phyloP scores from a whole-genome alignment of 2,888 invertebrate genomes.

The Drosophila glabriapex region DNA sequence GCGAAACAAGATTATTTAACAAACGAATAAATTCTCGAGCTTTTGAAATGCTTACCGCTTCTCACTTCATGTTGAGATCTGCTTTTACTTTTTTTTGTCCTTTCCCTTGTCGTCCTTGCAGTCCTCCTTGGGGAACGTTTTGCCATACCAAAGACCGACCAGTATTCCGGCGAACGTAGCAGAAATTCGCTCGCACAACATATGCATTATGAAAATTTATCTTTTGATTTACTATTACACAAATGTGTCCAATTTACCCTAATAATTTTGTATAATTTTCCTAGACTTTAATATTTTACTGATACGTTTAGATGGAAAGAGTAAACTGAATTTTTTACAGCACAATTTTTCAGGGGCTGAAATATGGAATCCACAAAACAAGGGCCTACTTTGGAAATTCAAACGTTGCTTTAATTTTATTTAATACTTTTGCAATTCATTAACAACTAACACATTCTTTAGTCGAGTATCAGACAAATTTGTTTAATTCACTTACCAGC shows the following conservation, averaged over 20 bases:
- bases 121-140: constrained; percentile 46
- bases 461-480: constrained; percentile 1
- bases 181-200: constrained; percentile 64
- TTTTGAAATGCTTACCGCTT: not conserved
- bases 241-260: constrained; percentile 5
- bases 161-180: constrained; percentile 56
- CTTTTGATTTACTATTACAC: not conserved
- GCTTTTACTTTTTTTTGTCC: constrained; percentile 27
- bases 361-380: not conserved
- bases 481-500: not conserved
- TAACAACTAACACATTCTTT: not conserved
- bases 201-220: constrained; percentile 39
- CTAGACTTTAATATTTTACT: not conserved
- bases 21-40: not conserved
- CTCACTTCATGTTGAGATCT: not conserved
- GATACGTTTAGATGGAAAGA: constrained; percentile 3
- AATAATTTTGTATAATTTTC: constrained; percentile 28
- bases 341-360: not conserved
- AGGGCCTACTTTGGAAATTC: constrained; percentile 31
- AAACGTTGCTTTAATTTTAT: not conserved
- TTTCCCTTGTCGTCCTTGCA: constrained; percentile 16
- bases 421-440: not conserved
- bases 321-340: constrained; percentile 20
- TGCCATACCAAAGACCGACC: constrained; percentile 64
- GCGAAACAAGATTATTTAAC: not conserved